These are phyloP conservation scores for Nemapogon koenigi DNA, from an alignment of 2,888 invertebrate species.

Conservation along the genomic window DNA sequence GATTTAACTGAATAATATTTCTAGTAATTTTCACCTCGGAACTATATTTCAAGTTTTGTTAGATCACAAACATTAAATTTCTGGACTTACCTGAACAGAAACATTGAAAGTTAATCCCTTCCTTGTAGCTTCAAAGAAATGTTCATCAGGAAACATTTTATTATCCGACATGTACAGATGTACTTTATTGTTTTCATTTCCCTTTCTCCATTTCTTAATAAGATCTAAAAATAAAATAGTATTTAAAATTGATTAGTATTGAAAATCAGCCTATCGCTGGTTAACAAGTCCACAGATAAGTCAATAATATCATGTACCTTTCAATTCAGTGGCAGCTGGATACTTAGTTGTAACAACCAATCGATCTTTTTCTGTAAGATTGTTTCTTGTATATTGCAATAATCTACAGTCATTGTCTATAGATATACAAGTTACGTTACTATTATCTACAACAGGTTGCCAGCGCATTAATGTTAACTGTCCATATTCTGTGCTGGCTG, in stretches of 20 bases:
- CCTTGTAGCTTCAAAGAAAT: constrained; percentile 24
- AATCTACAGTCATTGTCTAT: constrained; percentile 3
- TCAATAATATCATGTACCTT: constrained; percentile 9
- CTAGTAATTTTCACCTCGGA: no score
- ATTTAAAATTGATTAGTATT: no score
- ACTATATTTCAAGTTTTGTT: no score
- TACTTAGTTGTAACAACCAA: constrained; percentile 23
- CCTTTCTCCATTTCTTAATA: constrained; percentile 25
- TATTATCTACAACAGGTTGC: constrained; percentile 1
- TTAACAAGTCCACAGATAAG: no score
- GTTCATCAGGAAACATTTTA: constrained; percentile 21
- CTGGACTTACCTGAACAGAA: no score
- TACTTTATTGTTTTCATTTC: constrained; percentile 20
- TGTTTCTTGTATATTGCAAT: constrained; percentile 2
- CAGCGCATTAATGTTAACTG: constrained; percentile 1
- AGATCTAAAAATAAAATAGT: constrained; percentile 17
- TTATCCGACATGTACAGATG: constrained; percentile 26
- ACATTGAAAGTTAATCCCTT: constrained; percentile 26
- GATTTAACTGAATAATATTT: no score
- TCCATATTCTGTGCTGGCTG: not conserved
- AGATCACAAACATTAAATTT: no score
- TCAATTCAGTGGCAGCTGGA: constrained; percentile 24
- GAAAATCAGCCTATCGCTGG: no score
- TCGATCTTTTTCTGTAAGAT: constrained; percentile 13
- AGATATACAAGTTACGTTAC: constrained; percentile 2